phyloP scores from a whole-genome alignment of 2,113 vertebrate genomes.

The Haliaeetus leucogaster region DNA sequence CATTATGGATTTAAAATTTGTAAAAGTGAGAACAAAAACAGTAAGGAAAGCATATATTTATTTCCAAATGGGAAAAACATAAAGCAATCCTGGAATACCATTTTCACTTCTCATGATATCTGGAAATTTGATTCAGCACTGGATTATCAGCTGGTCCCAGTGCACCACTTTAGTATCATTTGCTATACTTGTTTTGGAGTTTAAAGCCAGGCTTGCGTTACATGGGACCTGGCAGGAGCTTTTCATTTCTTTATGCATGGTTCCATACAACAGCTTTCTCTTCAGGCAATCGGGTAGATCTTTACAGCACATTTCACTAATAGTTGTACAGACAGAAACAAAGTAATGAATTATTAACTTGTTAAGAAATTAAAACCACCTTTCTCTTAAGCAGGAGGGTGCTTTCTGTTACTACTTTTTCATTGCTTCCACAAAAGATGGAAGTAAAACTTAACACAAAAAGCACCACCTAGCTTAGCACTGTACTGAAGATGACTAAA shows the following conservation, averaged over 20 bases:
- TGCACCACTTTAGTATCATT: neutral
- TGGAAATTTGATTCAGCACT: neutral
- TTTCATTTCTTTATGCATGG: neutral
- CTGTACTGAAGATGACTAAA: fast-evolving
- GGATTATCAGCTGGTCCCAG: neutral
- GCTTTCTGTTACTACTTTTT: neutral
- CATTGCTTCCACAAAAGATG: neutral
- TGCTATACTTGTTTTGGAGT: neutral
- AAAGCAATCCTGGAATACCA: neutral
- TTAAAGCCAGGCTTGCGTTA: neutral
- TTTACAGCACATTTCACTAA: neutral
- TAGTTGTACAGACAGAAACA: neutral
- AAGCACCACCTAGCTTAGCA: neutral
- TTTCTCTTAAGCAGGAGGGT: neutral
- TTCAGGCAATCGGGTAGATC: neutral
- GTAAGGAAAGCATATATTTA: neutral
- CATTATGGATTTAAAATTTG: neutral
- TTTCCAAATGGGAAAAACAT: neutral
- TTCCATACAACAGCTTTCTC: neutral
- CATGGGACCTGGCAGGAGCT: neutral
- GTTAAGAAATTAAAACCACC: neutral
- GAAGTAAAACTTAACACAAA: neutral
- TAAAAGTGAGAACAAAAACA: neutral
- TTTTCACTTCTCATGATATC: neutral
- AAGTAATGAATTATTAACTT: neutral